These are phyloP conservation scores for Semicossyphus pulcher DNA, from an alignment of 2,113 vertebrate species.

Conservation along the genomic window DNA sequence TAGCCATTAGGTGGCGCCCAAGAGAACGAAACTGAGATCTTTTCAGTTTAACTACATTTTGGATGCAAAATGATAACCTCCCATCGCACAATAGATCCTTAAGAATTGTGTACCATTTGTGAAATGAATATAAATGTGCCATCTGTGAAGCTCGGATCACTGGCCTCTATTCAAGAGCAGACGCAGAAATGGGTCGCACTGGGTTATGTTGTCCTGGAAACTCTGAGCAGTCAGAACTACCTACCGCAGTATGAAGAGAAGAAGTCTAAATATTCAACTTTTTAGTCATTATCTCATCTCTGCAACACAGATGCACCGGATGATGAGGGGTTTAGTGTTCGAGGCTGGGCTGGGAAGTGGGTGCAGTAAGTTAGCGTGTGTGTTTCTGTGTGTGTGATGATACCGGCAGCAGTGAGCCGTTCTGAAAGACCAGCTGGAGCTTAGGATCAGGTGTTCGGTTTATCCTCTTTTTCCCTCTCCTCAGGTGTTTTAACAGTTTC, in stretches of 20 bases:
- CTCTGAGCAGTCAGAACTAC: conserved; percentile 11
- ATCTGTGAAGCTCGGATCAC: conserved; percentile 42
- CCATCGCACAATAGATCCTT: conserved; percentile 9
- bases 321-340: conserved; percentile 62
- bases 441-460: conserved; percentile 45
- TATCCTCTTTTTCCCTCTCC: conserved; percentile 5
- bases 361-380: conserved; percentile 51
- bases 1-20: too few relatives aligned
- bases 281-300: conserved; percentile 72
- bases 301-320: conserved; percentile 61
- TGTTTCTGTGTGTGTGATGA: conserved; percentile 43
- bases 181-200: conserved; percentile 32
- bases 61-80: conserved; percentile 28
- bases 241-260: not conserved
- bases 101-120: conserved; percentile 30
- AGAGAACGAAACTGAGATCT: too few relatives aligned
- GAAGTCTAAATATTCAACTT: conserved; percentile 53
- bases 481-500: conserved; percentile 42
- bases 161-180: conserved; percentile 40
- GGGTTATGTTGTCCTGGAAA: conserved; percentile 33
- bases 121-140: conserved; percentile 51
- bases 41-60: conserved; percentile 26
- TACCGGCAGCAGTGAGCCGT: conserved; percentile 45
- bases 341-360: conserved; percentile 60
- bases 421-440: conserved; percentile 53